A percentile compares a stretch with the other conserved stretches of the same genome.
phyloP scores from a whole-genome alignment of 2,113 vertebrate species.

The Megaleporinus macrocephalus region DNA sequence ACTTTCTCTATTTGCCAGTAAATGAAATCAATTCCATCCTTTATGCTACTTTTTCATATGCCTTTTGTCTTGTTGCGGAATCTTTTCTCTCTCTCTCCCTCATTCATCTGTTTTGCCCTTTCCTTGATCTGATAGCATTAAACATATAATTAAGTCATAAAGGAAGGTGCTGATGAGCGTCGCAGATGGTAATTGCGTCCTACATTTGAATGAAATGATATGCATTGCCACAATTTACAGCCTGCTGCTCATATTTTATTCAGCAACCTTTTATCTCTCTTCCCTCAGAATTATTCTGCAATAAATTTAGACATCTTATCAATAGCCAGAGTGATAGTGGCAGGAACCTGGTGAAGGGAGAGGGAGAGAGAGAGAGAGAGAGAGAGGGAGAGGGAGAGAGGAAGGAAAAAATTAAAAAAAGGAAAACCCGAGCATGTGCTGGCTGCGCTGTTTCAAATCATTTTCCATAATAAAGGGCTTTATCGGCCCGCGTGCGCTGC shows the following conservation, averaged over 20 bases:
- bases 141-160: conserved; percentile 99
- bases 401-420: conserved; percentile 64
- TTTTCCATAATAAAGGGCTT: conserved; percentile 96
- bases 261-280: conserved; percentile 99
- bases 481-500: conserved; percentile 15
- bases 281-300: conserved; percentile 99
- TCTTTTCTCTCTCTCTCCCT: conserved; percentile 99
- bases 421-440: conserved; percentile 88
- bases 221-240: conserved; percentile 99
- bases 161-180: conserved; percentile 99
- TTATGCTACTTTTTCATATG: conserved; percentile 98
- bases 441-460: conserved; percentile 92
- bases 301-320: conserved; percentile 99
- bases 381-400: conserved; percentile 91
- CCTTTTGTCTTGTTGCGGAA: conserved; percentile 99
- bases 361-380: conserved; percentile 64
- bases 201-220: conserved; percentile 99
- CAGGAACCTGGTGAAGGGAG: conserved; percentile 80
- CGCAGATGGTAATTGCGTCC: conserved; percentile 99
- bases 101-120: conserved; percentile 99
- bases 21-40: conserved; percentile 99
- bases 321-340: conserved; percentile 96
- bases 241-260: conserved; percentile 99
- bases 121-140: conserved; percentile 99
- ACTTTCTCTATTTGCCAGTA: conserved; percentile 95